Evolutionary conservation across 1,140 invertebrate genomes (phyloP).

Genomic region (Zaprionus ghesquierei): DNA sequence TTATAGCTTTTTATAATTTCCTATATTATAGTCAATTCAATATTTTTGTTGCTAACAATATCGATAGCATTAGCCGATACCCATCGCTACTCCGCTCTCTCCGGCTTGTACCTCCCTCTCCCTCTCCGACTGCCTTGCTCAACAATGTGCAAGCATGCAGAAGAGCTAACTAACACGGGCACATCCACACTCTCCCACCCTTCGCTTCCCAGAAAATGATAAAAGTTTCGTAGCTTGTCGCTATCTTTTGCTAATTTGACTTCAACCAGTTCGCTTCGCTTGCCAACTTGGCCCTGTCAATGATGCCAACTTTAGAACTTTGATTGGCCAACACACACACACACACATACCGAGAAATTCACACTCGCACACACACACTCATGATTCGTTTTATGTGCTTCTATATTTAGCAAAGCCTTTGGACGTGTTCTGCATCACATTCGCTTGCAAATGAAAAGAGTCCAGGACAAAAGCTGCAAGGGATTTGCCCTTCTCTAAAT

Average conservation of each 20-base stretch:
- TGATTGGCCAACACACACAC: constrained; percentile 55
- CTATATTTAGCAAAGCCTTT: constrained; percentile 1
- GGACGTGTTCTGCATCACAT: neutral
- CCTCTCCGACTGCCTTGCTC: no score
- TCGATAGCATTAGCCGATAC: no score
- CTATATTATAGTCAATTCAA: no score
- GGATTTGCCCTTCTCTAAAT: neutral
- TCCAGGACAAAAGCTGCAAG: neutral
- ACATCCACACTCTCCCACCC: neutral
- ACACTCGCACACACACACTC: neutral
- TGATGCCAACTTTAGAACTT: constrained; percentile 76
- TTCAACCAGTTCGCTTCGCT: constrained; percentile 22
- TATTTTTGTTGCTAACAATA: no score
- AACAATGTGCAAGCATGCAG: constrained; percentile 7
- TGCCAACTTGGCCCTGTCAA: constrained; percentile 63
- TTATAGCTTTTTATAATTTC: no score
- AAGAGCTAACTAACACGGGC: constrained; percentile 4
- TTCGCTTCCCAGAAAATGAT: constrained; percentile 56
- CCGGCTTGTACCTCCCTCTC: no score
- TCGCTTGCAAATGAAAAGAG: neutral
- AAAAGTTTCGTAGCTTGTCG: constrained; percentile 61
- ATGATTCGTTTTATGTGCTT: neutral
- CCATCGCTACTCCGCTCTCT: neutral
- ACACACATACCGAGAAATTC: neutral
- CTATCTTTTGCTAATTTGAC: constrained; percentile 76